Conservation (phyloP, 2,888 invertebrate genomes). For the Mechanitis messenoides region DNA sequence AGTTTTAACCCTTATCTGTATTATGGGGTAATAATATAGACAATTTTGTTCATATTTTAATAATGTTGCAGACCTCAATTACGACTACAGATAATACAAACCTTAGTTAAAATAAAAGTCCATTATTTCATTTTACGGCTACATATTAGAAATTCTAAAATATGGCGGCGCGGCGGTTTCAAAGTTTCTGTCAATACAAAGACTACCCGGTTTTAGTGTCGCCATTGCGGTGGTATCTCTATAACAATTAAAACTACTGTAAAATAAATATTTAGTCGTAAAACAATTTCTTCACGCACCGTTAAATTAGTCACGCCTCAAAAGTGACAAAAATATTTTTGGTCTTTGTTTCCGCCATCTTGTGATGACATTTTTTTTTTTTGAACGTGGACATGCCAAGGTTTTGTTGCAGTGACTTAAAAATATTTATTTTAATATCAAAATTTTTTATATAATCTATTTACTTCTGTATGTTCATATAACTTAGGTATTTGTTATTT, state of each 20-base stretch:
- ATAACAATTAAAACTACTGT: conserved; percentile 64
- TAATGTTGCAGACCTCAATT: too few relatives aligned
- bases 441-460: too few relatives aligned
- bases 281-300: conserved; percentile 44
- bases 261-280: conserved; percentile 49
- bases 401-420: too few relatives aligned
- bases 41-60: too few relatives aligned
- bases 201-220: conserved; percentile 34
- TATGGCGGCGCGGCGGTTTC: conserved; percentile 24
- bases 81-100: too few relatives aligned
- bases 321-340: conserved; percentile 46
- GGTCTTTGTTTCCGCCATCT: conserved; percentile 32
- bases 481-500: too few relatives aligned
- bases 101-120: too few relatives aligned
- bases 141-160: conserved; percentile 14
- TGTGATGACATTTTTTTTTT: background rate
- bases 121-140: background rate
- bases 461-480: too few relatives aligned
- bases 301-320: conserved; percentile 34
- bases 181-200: conserved; percentile 34
- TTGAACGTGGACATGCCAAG: too few relatives aligned
- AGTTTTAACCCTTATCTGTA: too few relatives aligned
- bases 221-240: conserved; percentile 54
- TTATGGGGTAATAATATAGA: too few relatives aligned
- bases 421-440: too few relatives aligned